These are phyloP conservation scores for Drosophila merina DNA, from an alignment of 2,888 invertebrate genomes.

Conservation along the genomic window DNA sequence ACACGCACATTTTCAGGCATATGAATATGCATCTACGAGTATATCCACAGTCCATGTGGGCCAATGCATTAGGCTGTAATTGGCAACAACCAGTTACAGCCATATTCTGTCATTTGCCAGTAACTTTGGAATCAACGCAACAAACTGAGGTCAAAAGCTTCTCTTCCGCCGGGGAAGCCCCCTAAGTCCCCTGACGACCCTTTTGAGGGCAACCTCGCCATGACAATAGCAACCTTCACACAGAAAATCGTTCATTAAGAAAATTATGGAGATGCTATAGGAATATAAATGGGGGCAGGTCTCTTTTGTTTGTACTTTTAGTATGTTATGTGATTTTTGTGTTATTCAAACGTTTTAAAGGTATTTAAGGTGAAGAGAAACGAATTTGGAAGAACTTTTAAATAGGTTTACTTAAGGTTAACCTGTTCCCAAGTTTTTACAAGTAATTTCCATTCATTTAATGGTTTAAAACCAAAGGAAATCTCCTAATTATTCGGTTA, in stretches of 20 bases:
- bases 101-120: constrained; percentile 58
- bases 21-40: constrained; percentile 29
- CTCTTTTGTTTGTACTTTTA: background rate
- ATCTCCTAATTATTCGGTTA: no score
- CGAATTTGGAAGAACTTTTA: background rate
- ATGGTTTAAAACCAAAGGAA: no score
- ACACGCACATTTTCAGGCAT: constrained; percentile 51
- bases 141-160: constrained; percentile 35
- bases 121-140: constrained; percentile 59
- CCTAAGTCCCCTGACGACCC: constrained; percentile 14
- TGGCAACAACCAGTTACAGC: constrained; percentile 31
- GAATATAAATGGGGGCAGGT: constrained; percentile 27
- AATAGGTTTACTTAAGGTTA: no score
- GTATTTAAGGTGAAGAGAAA: constrained; percentile 5
- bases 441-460: no score
- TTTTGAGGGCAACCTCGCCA: constrained; percentile 19
- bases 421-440: no score
- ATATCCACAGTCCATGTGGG: constrained; percentile 5
- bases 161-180: background rate
- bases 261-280: constrained; percentile 71
- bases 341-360: background rate
- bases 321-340: constrained; percentile 13
- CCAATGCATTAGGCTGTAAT: constrained; percentile 17
- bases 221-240: constrained; percentile 82
- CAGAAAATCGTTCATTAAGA: constrained; percentile 82